Conservation (phyloP, 1,140 invertebrate species). For the Aphelinus atriplicis region DNA sequence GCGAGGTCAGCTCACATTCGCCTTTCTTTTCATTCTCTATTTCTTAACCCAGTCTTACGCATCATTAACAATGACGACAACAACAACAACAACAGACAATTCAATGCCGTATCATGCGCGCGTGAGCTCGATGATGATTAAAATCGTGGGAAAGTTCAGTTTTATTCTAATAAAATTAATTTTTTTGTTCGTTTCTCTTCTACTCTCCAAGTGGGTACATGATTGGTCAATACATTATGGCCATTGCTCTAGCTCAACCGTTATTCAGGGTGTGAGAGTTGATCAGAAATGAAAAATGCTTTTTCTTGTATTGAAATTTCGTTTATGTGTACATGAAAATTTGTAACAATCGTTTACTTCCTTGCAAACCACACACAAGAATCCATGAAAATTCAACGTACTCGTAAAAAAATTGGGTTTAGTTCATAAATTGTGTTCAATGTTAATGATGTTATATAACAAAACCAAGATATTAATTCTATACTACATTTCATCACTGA, state of each 20-base stretch:
- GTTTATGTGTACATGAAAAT: neutral
- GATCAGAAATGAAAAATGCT: conserved; percentile 12
- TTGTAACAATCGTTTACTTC: neutral
- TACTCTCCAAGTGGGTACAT: too few species aligned
- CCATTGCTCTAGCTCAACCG: too few species aligned
- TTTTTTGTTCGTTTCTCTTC: too few species aligned
- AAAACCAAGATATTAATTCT: conserved; percentile 10
- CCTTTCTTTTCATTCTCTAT: neutral
- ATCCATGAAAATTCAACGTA: neutral
- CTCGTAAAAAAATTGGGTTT: conserved; percentile 11
- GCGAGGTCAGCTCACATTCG: conserved; percentile 30
- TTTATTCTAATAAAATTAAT: too few species aligned
- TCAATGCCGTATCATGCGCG: neutral
- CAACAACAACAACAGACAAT: conserved; percentile 1
- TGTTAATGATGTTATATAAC: conserved; percentile 22
- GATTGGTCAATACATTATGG: too few species aligned
- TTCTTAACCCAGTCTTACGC: too few species aligned
- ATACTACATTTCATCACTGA: conserved; percentile 6
- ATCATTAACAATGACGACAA: too few species aligned
- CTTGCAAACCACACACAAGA: conserved; percentile 3
- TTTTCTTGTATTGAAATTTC: conserved; percentile 1
- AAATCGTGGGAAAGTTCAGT: conserved; percentile 24
- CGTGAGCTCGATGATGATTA: conserved; percentile 26
- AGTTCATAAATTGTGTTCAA: conserved; percentile 1
- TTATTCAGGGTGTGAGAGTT: neutral